phyloP scores from a whole-genome alignment of 2,113 vertebrate species.

The Anarrhichthys ocellatus region DNA sequence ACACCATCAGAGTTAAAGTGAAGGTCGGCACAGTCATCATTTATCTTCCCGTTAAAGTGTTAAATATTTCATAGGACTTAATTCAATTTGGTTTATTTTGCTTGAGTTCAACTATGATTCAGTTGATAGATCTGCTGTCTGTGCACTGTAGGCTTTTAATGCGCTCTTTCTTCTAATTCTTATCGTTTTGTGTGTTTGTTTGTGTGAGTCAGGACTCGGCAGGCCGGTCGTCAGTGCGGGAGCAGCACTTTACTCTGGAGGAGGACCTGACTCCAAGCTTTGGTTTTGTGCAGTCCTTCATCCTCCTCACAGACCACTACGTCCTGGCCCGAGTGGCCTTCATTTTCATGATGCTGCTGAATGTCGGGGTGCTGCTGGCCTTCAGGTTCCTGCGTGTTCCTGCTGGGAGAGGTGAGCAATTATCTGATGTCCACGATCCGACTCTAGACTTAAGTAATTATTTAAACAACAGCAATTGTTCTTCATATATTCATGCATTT shows the following conservation, averaged over 20 bases:
- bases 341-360: conserved; percentile 82
- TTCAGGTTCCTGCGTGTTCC: conserved; percentile 86
- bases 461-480: not conserved
- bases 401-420: conserved; percentile 85
- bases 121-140: not conserved
- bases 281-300: conserved; percentile 88
- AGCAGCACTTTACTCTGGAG: conserved; percentile 90
- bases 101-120: conserved; percentile 8
- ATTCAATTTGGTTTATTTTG: conserved; percentile 36
- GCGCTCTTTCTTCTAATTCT: not conserved
- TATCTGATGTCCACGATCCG: not conserved
- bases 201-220: conserved; percentile 85
- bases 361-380: conserved; percentile 85
- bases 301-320: conserved; percentile 93
- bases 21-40: conserved; percentile 82
- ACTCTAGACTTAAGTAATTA: not conserved
- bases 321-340: conserved; percentile 88
- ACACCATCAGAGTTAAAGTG: conserved; percentile 89
- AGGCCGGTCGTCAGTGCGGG: conserved; percentile 81
- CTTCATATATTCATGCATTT: not conserved
- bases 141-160: not conserved
- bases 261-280: conserved; percentile 87
- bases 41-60: not conserved
- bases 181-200: not conserved
- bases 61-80: conserved; percentile 30